These are phyloP conservation scores for Centropristis striata DNA, from an alignment of 2,113 vertebrate species.

Conservation along the genomic window DNA sequence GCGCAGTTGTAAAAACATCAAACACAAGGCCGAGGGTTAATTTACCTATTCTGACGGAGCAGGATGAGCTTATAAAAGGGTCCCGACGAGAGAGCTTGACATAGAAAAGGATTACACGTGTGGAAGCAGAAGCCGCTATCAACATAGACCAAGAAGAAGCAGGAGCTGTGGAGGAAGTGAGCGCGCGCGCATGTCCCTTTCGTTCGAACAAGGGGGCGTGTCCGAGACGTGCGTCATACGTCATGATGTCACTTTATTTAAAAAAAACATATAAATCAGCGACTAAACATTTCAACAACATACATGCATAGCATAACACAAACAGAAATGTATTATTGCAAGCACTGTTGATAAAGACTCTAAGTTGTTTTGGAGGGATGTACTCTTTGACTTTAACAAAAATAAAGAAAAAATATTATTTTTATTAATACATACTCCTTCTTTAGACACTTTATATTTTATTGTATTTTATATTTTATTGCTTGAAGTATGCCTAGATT, in stretches of 20 bases:
- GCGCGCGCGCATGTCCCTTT: slow-evolving; percentile 57
- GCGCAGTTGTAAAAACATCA: slow-evolving; percentile 18
- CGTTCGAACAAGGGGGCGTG: slow-evolving; percentile 45
- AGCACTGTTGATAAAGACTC: too few species aligned
- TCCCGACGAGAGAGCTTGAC: slow-evolving; percentile 56
- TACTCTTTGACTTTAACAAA: too few species aligned
- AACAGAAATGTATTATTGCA: too few species aligned
- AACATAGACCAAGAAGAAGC: slow-evolving; percentile 67
- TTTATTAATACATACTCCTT: too few species aligned
- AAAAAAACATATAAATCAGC: too few species aligned
- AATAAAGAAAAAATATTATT: too few species aligned
- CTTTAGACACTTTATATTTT: too few species aligned
- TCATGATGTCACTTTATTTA: not conserved
- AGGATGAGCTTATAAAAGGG: slow-evolving; percentile 27
- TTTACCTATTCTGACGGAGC: slow-evolving; percentile 58
- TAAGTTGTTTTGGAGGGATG: too few species aligned
- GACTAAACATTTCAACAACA: too few species aligned
- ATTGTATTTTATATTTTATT: too few species aligned
- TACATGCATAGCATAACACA: too few species aligned
- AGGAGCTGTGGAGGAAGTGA: slow-evolving; percentile 73
- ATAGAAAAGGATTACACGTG: slow-evolving; percentile 82
- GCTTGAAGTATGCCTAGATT: too few species aligned
- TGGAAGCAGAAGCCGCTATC: slow-evolving; percentile 71
- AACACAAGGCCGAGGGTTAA: not conserved
- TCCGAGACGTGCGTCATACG: not conserved